Percentiles rank a stretch among this genome's conserved stretches.
Conservation (phyloP, 2,113 vertebrate species). For the Elgaria multicarinata region DNA sequence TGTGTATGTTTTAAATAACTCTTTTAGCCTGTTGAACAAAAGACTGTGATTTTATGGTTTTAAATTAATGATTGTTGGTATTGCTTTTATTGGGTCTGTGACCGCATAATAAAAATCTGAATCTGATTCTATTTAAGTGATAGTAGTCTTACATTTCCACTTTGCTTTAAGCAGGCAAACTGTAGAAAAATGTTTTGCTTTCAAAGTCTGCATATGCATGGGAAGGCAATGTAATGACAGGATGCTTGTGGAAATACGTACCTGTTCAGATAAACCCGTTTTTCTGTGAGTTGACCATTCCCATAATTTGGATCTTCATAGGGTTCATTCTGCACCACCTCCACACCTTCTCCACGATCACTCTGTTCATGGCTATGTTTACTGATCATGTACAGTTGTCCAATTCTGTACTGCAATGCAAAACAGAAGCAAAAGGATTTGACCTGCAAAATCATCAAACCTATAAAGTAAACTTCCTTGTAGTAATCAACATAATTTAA, state of each 20-base stretch:
- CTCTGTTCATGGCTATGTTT: constrained; percentile 97
- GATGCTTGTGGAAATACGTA: constrained; percentile 60
- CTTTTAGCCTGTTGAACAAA: too few relatives aligned
- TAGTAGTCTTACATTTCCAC: background rate
- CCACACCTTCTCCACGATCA: constrained; percentile 94
- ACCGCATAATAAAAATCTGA: too few relatives aligned
- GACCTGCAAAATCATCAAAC: accelerated
- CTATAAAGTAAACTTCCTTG: background rate
- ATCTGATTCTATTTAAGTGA: background rate
- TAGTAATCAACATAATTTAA: background rate
- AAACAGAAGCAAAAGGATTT: constrained; percentile 47
- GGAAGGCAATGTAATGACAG: background rate
- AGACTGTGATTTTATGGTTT: too few relatives aligned
- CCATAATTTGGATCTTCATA: constrained; percentile 91
- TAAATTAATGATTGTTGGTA: too few relatives aligned
- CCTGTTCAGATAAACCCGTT: constrained; percentile 98
- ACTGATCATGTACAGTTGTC: constrained; percentile 95
- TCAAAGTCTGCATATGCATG: background rate
- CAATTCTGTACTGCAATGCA: constrained; percentile 84
- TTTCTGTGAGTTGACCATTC: constrained; percentile 94
- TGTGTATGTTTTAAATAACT: too few relatives aligned
- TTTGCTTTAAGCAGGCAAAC: background rate
- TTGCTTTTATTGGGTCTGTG: too few relatives aligned
- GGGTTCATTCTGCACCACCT: constrained; percentile 94
- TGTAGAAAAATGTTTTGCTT: background rate